A percentile compares a stretch with the other conserved stretches of the same genome.
These are phyloP conservation scores for Struthidea cinerea DNA, from an alignment of 2,113 vertebrate genomes.

Conservation along the genomic window DNA sequence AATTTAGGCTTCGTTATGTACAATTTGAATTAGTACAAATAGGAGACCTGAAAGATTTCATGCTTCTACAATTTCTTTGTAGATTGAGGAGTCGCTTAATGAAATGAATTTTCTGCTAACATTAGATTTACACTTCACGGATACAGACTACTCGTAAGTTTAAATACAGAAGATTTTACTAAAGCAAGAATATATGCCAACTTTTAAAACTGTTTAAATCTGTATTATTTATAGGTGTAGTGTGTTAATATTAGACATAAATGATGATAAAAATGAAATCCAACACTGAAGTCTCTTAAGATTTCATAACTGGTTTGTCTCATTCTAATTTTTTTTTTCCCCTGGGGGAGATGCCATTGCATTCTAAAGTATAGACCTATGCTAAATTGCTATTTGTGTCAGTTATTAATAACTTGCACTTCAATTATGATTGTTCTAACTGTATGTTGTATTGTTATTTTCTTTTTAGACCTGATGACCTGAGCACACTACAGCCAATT, in stretches of 20 bases:
- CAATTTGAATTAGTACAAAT: not conserved
- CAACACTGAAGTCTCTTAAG: not conserved
- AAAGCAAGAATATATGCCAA: not conserved
- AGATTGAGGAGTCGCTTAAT: slow-evolving; percentile 95
- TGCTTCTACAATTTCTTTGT: slow-evolving; percentile 55
- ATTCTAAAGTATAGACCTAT: not conserved
- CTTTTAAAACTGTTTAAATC: not conserved
- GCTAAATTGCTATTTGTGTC: not conserved
- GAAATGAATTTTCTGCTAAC: slow-evolving; percentile 94
- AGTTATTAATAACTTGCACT: not conserved
- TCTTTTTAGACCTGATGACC: slow-evolving; percentile 83
- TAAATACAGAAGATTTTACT: not conserved
- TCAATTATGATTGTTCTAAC: not conserved
- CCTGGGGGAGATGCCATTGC: not conserved
- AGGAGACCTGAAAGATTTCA: not conserved
- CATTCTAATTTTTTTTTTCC: not conserved
- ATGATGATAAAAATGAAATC: not conserved
- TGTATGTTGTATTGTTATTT: not conserved
- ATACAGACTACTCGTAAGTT: slow-evolving; percentile 97
- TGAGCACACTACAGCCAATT: slow-evolving; percentile 89
- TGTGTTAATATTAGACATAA: not conserved
- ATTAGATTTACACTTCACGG: slow-evolving; percentile 94
- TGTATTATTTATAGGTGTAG: not conserved
- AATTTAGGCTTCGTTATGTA: not conserved
- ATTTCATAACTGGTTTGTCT: not conserved